Conservation (phyloP, 2,797 vertebrate species). For the Xyrichtys novacula region DNA sequence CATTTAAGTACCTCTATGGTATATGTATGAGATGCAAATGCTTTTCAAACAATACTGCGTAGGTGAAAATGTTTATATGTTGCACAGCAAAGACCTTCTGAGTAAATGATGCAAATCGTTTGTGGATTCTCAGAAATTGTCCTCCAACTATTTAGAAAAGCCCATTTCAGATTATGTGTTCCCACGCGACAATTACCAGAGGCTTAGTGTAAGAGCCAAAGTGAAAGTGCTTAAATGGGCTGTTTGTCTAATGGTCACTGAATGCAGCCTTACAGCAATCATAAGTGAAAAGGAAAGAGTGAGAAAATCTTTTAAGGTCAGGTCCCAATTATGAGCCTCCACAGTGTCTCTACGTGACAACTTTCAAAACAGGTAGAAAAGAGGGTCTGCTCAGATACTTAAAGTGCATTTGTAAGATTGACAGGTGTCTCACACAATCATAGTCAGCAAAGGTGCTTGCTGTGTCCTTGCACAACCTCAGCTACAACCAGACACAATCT, state of each 20-base stretch:
- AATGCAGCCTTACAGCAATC: background rate
- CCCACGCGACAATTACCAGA: background rate
- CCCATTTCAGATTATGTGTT: constrained; percentile 15
- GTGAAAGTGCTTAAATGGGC: constrained; percentile 16
- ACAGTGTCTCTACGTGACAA: background rate
- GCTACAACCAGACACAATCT: background rate
- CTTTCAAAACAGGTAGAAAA: background rate
- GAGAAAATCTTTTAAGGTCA: background rate
- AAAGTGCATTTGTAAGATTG: background rate
- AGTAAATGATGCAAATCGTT: background rate
- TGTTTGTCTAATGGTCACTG: constrained; percentile 16
- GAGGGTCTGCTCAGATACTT: background rate
- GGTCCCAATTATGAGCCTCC: background rate
- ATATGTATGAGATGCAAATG: background rate
- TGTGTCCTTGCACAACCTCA: background rate
- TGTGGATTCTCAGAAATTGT: background rate
- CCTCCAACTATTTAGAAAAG: background rate
- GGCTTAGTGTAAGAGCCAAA: background rate
- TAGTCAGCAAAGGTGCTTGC: background rate
- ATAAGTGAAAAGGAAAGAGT: background rate
- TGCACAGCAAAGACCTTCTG: background rate
- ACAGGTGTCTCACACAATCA: background rate
- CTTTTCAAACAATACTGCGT: background rate
- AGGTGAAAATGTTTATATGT: background rate
- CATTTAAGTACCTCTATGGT: background rate